These are phyloP conservation scores for Cololabis saira DNA, from an alignment of 2,113 vertebrate genomes.

Conservation along the genomic window DNA sequence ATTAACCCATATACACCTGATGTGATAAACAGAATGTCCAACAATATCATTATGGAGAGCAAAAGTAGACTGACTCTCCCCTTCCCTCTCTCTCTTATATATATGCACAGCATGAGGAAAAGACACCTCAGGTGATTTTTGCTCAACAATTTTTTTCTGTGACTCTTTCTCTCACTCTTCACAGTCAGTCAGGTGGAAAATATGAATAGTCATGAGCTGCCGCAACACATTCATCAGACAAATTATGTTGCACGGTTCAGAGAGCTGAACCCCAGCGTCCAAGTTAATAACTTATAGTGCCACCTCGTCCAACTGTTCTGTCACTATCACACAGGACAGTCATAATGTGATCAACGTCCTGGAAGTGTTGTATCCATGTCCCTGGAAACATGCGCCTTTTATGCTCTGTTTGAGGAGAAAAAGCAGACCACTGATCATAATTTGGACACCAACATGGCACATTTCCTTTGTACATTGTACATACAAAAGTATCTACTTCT, in stretches of 20 bases:
- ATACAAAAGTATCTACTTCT: neutral
- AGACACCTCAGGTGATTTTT: conserved; percentile 29
- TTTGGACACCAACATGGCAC: neutral
- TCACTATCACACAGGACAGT: conserved; percentile 43
- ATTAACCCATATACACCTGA: neutral
- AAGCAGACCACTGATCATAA: conserved; percentile 3
- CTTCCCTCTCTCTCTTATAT: conserved; percentile 1
- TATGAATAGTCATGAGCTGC: conserved; percentile 71
- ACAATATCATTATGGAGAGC: neutral
- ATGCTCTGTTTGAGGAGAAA: conserved; percentile 16
- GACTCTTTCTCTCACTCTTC: conserved; percentile 41
- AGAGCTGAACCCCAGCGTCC: conserved; percentile 56
- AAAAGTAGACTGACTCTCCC: neutral
- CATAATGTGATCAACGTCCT: conserved; percentile 34
- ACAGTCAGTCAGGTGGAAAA: conserved; percentile 56
- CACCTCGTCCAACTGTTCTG: conserved; percentile 41
- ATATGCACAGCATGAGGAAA: neutral
- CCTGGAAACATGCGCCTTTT: conserved; percentile 15
- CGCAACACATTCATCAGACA: conserved; percentile 67
- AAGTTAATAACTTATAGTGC: conserved; percentile 60
- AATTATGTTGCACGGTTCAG: conserved; percentile 66
- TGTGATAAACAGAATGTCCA: neutral
- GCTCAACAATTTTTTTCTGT: conserved; percentile 18
- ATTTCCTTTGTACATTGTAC: neutral
- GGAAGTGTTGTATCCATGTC: neutral